Base-by-base conservation (phyloP, 2,113 vertebrate genomes). In the Apodemus speciosus region DNA sequence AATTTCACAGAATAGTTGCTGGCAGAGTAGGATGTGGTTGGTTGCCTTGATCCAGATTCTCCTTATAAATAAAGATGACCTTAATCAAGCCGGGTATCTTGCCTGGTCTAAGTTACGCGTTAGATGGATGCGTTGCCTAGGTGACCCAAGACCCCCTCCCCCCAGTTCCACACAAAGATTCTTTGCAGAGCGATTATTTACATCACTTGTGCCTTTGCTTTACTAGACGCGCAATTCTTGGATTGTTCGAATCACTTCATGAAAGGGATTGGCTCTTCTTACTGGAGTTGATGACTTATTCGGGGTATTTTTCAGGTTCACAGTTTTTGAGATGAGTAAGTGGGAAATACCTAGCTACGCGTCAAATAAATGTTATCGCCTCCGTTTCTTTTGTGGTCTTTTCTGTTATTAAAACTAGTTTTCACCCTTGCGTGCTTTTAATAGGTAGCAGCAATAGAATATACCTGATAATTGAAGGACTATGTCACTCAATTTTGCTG, bases 401-500 rank as follows among this genome's bases (percentile, higher is more conserved):
- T 43, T 68, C 81, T 60, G 38, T n/a, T 35, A 40, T 35, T 51
- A 0, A 53, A 9, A 43, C 6, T 53, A 88, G 25, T 49, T 85
- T 64, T 89, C 27, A 56, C 43, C 43, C 89, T 87, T 91, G 49
- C 21, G 56, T 66, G 72, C n/a, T 73, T 93, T 94, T 90, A 46
- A 81, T 10, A 83, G 66, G 53, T 87, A 79, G 30, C 72, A 85
- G 15, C 20, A 80, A 20, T 75, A 60, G 46, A 84, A 23, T 84
- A 23, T 87, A 69, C 27, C 3, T 86, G 43, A 80, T 58, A 76
- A 79, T 93, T 90, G 30, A 40, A 58, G 68, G 40, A 15, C 43
- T 32, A 0, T 86, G 53, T 21, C 20, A 71, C 18, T 35, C 2
- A 85, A 51, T 77, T 90, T 30, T 89, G 46, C 25, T 10, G 77